Evolutionary conservation across 2,113 vertebrate genomes (phyloP).

Genomic region (Rhea pennata): DNA sequence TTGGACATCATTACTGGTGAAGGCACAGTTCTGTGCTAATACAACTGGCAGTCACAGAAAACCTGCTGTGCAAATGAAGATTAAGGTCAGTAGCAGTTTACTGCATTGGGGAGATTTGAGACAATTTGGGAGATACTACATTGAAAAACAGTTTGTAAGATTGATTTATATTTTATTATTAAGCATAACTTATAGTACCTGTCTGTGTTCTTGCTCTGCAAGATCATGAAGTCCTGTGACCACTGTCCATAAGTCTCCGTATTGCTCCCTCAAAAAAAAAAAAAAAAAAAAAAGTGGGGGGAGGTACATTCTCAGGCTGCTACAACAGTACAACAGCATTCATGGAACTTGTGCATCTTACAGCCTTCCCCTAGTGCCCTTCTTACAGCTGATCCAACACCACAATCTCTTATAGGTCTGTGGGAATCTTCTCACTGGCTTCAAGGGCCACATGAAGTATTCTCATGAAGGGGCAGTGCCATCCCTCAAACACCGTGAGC

Average conservation of each 20-base stretch:
- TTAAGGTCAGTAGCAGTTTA: neutral
- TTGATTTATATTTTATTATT: neutral
- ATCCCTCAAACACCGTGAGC: neutral
- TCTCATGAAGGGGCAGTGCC: neutral
- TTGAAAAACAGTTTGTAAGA: neutral
- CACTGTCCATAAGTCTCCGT: slow-evolving; percentile 28
- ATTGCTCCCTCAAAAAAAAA: slow-evolving; percentile 8
- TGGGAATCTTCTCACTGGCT: neutral
- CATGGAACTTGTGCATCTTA: neutral
- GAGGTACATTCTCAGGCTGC: neutral
- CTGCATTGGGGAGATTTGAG: neutral
- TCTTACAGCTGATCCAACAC: neutral
- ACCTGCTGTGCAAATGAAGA: neutral
- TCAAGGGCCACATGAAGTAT: neutral
- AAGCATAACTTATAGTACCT: slow-evolving; percentile 33
- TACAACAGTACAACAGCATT: neutral
- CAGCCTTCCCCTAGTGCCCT: neutral
- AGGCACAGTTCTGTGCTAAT: neutral
- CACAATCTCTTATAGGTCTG: neutral
- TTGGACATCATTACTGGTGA: neutral
- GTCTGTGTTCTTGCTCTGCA: slow-evolving; percentile 13
- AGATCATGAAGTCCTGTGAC: slow-evolving; percentile 54
- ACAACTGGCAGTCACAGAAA: neutral
- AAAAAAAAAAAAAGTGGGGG: neutral
- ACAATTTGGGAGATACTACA: neutral